Evolutionary conservation across 2,797 vertebrate genomes (phyloP).

Genomic region (Sciaenops ocellatus): DNA sequence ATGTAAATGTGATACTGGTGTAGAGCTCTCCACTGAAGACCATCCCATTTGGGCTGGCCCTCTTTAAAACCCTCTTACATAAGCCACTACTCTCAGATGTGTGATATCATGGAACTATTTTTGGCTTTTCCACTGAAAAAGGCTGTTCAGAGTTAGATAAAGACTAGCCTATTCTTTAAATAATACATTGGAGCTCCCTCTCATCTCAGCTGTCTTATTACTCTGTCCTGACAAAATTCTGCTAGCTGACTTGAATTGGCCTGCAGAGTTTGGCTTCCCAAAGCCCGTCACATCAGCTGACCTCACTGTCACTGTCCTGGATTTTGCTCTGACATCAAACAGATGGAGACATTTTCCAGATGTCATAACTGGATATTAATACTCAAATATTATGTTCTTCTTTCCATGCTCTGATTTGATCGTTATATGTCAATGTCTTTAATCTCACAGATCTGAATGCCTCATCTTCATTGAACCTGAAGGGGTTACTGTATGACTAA

Average conservation of each 20-base stretch:
- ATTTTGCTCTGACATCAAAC: slow-evolving; percentile 39
- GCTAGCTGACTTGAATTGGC: slow-evolving; percentile 19
- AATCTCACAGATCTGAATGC: slow-evolving; percentile 2
- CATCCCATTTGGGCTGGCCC: slow-evolving; percentile 52
- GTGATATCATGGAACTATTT: slow-evolving; percentile 72
- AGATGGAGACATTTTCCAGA: slow-evolving; percentile 4
- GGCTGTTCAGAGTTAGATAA: slow-evolving; percentile 53
- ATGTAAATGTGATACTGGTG: slow-evolving; percentile 42
- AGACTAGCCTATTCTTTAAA: slow-evolving; percentile 64
- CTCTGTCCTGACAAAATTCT: slow-evolving; percentile 35
- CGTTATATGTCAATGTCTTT: not conserved
- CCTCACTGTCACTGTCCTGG: slow-evolving; percentile 35
- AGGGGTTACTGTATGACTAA: slow-evolving; percentile 1
- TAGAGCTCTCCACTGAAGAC: slow-evolving; percentile 43
- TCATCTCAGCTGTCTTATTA: slow-evolving; percentile 39
- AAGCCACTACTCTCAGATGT: slow-evolving; percentile 70
- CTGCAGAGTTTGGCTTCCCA: slow-evolving; percentile 12
- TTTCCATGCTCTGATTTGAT: slow-evolving; percentile 1
- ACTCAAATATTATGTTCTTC: not conserved
- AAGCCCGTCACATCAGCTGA: slow-evolving; percentile 19
- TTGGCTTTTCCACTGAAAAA: slow-evolving; percentile 66
- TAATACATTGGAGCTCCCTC: slow-evolving; percentile 45
- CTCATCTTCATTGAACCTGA: slow-evolving; percentile 16
- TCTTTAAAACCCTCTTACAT: slow-evolving; percentile 72
- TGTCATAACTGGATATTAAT: slow-evolving; percentile 9